Conservation (phyloP, 1,140 invertebrate species). For the Conus betulinus region DNA sequence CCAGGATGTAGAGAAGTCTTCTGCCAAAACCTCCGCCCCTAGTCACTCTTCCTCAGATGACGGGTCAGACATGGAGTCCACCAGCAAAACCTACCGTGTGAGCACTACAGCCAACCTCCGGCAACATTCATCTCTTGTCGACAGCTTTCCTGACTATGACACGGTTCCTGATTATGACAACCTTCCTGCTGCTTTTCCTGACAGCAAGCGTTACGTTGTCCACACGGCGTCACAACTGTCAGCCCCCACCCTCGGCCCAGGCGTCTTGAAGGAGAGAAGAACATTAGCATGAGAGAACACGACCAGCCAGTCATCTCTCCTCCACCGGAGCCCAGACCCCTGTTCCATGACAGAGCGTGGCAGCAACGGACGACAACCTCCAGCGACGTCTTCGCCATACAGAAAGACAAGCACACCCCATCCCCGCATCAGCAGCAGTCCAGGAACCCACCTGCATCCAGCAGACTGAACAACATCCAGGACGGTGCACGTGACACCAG, state of each 20-base stretch:
- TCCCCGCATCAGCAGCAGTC: background rate
- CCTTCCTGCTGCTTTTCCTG: background rate
- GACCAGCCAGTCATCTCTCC: background rate
- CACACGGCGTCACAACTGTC: background rate
- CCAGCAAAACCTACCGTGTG: background rate
- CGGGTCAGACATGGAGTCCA: constrained; percentile 26
- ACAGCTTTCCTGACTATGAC: background rate
- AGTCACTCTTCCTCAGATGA: background rate
- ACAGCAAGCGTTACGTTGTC: constrained; percentile 14
- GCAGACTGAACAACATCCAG: constrained; percentile 15
- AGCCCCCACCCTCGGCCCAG: background rate
- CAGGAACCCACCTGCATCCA: constrained; percentile 12
- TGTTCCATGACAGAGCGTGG: background rate
- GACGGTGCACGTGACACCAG: background rate
- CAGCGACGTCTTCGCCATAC: background rate
- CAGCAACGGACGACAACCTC: constrained; percentile 2
- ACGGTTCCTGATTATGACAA: background rate
- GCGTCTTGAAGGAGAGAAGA: background rate
- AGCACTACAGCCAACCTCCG: background rate
- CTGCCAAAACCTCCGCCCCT: background rate
- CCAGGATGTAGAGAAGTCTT: background rate
- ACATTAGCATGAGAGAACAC: background rate
- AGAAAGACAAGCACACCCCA: background rate
- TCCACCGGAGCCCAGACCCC: background rate
- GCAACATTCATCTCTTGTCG: background rate